Conservation (phyloP, 2,113 vertebrate genomes). For the Bagarius yarrelli region DNA sequence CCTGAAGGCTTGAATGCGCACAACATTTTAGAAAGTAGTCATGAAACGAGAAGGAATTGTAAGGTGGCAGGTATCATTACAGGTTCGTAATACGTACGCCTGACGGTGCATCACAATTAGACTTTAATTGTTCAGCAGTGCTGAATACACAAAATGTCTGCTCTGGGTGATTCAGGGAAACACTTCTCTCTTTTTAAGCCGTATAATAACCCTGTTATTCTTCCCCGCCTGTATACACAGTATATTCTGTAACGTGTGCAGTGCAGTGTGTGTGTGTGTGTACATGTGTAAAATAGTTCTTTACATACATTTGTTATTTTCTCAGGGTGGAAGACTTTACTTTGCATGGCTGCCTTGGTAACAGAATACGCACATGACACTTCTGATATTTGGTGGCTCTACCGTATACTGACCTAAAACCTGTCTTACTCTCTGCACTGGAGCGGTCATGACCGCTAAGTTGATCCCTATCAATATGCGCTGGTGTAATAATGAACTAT, state of each 20-base stretch:
- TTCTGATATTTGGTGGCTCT: not conserved
- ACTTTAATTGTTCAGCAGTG: conserved; percentile 20
- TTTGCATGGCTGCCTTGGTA: conserved; percentile 30
- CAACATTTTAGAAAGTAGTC: too few relatives aligned
- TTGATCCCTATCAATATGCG: not conserved
- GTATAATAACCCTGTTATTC: not conserved
- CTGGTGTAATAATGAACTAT: not conserved
- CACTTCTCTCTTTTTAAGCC: not conserved
- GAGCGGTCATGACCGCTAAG: not conserved
- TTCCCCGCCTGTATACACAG: not conserved
- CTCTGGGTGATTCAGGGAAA: not conserved
- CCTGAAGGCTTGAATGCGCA: not conserved
- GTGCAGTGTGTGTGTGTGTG: conserved; percentile 11
- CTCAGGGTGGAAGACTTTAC: not conserved
- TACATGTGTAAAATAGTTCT: conserved; percentile 7
- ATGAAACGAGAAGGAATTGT: too few relatives aligned
- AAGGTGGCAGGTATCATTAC: not conserved
- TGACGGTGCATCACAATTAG: conserved; percentile 20
- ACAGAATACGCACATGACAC: conserved; percentile 13
- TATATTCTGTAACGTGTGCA: not conserved
- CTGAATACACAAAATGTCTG: conserved; percentile 25
- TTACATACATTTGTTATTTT: conserved; percentile 24
- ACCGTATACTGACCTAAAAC: not conserved
- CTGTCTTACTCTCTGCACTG: conserved; percentile 45
- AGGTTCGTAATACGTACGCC: conserved; percentile 1